Evolutionary conservation across 1,140 invertebrate genomes (phyloP), one percentile per base, ranked within the genome.

Genomic region (Protaetia brevitarsis): DNA sequence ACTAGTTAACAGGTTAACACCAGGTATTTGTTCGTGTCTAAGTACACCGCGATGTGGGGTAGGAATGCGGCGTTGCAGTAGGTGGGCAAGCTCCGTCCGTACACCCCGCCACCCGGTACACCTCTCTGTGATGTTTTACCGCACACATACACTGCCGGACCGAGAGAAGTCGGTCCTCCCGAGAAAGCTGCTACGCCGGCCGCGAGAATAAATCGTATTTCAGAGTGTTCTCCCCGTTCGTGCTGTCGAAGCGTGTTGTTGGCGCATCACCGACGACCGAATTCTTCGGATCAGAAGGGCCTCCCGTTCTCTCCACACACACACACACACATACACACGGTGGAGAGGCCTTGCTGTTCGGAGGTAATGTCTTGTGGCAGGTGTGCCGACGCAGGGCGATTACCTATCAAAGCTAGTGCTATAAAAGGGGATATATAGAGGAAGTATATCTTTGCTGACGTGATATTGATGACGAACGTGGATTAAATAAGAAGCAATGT

Each of bases 51-150:
- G 19, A 51, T 51, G 41, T 51, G 41, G 41, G 41, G 41, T 51
- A 51, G 41, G 41, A 51, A 51, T 51, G 41, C 41, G 41, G 41
- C 41, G 41, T 51, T 51, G 41, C 41, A 51, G 41, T 51, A 51
- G 41, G 41, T 51, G 41, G 41, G 41, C 41, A 51, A n/a, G n/a
- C n/a, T 51, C 41, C 41, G 26, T n/a, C n/a, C 41, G 41, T 51
- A n/a, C n/a, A n/a, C 41, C 19, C 41, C 19, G 41, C 41, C 41
- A 23, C 41, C 41, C 19, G 41, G 41, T 19, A 51, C 19, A n/a
- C n/a, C n/a, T n/a, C n/a, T 51, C 41, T 51, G 19, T 51, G 41
- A 51, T 51, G 19, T 51, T 51, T 51, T 51, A 51, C 41, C 41
- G 41, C 41, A 51, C 41, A 51, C 41, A 51, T 16, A 10, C 41